Evolutionary conservation across 2,113 vertebrate species (phyloP).

Genomic region (Lamprotornis superbus): DNA sequence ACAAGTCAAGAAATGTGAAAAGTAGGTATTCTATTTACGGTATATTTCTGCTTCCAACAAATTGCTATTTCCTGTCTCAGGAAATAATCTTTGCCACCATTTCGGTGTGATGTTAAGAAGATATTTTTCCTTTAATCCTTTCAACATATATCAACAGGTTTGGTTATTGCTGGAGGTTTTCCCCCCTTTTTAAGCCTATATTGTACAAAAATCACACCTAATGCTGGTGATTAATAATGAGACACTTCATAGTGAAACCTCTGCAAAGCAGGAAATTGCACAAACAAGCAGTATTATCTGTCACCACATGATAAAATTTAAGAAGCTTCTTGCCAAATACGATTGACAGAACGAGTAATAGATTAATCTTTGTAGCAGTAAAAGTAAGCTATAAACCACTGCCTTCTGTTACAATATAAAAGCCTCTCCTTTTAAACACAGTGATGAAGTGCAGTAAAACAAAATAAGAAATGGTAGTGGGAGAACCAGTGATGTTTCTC

Average conservation of each 20-base stretch:
- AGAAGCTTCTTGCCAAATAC: slow-evolving; percentile 78
- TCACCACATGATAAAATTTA: slow-evolving; percentile 77
- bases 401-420: slow-evolving; percentile 71
- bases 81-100: not conserved
- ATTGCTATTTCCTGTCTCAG: not conserved
- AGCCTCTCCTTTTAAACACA: slow-evolving; percentile 55
- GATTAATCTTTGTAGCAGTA: slow-evolving; percentile 79
- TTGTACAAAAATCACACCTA: slow-evolving; percentile 71
- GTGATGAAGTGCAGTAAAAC: slow-evolving; percentile 43
- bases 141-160: not conserved
- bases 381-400: slow-evolving; percentile 74
- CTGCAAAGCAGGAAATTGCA: slow-evolving; percentile 73
- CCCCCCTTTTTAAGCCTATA: not conserved
- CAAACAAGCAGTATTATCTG: slow-evolving; percentile 77
- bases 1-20: not conserved
- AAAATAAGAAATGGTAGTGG: slow-evolving; percentile 34
- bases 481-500: not conserved
- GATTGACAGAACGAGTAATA: slow-evolving; percentile 76
- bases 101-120: slow-evolving; percentile 9
- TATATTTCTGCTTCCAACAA: not conserved
- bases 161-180: not conserved
- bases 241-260: slow-evolving; percentile 55
- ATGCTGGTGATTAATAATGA: slow-evolving; percentile 77
- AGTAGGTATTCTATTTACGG: not conserved
- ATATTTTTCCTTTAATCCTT: not conserved